phyloP scores from a whole-genome alignment of 2,797 vertebrate species.

The Amniataba percoides region DNA sequence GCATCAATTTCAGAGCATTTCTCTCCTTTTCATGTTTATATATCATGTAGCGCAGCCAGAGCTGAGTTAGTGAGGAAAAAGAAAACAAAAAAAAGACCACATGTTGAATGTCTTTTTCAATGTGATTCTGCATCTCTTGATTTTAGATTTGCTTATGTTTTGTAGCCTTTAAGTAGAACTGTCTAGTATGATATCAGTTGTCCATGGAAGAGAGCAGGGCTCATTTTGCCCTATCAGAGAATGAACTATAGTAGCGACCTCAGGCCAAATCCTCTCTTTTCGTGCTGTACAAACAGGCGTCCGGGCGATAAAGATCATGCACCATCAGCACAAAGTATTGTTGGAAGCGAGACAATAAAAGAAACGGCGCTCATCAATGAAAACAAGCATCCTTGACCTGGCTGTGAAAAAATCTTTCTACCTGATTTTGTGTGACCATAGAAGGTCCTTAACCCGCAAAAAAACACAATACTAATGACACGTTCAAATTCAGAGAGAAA shows the following conservation, averaged over 20 bases:
- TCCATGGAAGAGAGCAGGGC: slow-evolving; percentile 69
- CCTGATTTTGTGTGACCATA: slow-evolving; percentile 57
- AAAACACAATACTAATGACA: slow-evolving; percentile 46
- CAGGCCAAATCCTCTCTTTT: slow-evolving; percentile 85
- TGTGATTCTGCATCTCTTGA: slow-evolving; percentile 71
- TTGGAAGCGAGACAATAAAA: slow-evolving; percentile 83
- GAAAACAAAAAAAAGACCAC: slow-evolving; percentile 72
- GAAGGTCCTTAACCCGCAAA: slow-evolving; percentile 21
- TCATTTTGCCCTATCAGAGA: slow-evolving; percentile 77
- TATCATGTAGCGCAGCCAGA: slow-evolving; percentile 70
- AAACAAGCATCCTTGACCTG: slow-evolving; percentile 84
- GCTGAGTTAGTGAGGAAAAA: slow-evolving; percentile 68
- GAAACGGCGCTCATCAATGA: slow-evolving; percentile 81
- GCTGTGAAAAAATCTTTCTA: slow-evolving; percentile 63
- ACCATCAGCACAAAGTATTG: slow-evolving; percentile 86
- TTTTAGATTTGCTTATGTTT: slow-evolving; percentile 69
- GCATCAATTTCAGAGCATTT: slow-evolving; percentile 71
- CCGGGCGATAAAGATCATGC: slow-evolving; percentile 83
- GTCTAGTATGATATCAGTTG: slow-evolving; percentile 69
- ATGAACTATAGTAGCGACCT: slow-evolving; percentile 79
- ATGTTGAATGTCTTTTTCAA: slow-evolving; percentile 82
- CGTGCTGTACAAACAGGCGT: slow-evolving; percentile 82
- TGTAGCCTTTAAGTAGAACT: slow-evolving; percentile 60
- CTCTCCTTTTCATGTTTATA: slow-evolving; percentile 78
- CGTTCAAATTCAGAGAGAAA: slow-evolving; percentile 62